These are phyloP conservation scores for Trissolcus basalis DNA, from an alignment of 1,140 invertebrate genomes.

Conservation along the genomic window DNA sequence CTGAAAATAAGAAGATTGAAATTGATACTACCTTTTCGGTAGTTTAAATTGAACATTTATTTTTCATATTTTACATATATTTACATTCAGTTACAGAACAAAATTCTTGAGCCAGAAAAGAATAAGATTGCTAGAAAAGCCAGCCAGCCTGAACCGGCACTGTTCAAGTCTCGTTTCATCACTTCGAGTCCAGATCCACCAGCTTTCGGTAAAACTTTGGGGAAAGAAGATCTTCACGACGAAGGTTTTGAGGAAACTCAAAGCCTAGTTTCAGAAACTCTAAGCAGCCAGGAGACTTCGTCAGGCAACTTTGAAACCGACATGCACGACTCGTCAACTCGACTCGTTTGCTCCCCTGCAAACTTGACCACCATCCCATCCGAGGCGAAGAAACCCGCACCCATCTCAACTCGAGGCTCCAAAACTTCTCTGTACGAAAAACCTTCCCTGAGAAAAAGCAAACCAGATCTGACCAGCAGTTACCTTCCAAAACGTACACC, in stretches of 20 bases:
- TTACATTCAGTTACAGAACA: slow-evolving; percentile 18
- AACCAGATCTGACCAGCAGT: slow-evolving; percentile 55
- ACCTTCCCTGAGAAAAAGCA: slow-evolving; percentile 17
- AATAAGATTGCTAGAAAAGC: slow-evolving; percentile 2
- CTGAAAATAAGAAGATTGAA: too few relatives aligned
- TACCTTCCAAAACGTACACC: slow-evolving; percentile 66
- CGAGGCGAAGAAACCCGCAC: slow-evolving; percentile 9
- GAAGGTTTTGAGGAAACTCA: slow-evolving; percentile 94
- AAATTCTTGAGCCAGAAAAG: slow-evolving; percentile 12
- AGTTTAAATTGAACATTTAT: too few relatives aligned
- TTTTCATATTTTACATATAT: too few relatives aligned
- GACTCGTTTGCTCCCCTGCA: slow-evolving; percentile 72
- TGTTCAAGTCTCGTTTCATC: slow-evolving; percentile 34
- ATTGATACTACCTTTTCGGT: too few relatives aligned
- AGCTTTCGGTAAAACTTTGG: slow-evolving; percentile 67
- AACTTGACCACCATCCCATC: slow-evolving; percentile 57
- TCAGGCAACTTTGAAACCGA: slow-evolving; percentile 84
- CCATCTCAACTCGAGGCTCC: neutral
- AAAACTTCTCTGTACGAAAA: slow-evolving; percentile 46
- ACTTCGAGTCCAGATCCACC: slow-evolving; percentile 16
- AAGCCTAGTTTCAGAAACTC: slow-evolving; percentile 88
- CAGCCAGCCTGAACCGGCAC: neutral
- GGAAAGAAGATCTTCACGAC: slow-evolving; percentile 83
- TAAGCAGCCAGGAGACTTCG: slow-evolving; percentile 86
- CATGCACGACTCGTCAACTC: slow-evolving; percentile 73